These are phyloP conservation scores for Euclidia mi DNA, from an alignment of 2,888 invertebrate genomes.

Conservation along the genomic window DNA sequence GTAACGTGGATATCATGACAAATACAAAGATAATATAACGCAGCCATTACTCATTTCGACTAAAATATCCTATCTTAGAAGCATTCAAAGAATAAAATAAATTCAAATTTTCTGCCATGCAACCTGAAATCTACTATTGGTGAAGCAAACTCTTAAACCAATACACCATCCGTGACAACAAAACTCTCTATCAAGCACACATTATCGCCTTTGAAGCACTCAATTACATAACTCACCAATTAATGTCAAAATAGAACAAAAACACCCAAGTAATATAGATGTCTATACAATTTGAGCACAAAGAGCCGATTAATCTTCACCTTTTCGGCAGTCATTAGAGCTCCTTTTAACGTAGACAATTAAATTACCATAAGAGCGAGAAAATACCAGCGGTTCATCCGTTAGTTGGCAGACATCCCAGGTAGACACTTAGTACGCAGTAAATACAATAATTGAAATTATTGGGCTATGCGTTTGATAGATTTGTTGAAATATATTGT, in stretches of 20 bases:
- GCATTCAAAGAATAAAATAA: too few species aligned
- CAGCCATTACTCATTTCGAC: too few species aligned
- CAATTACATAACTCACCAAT: neutral
- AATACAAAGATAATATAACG: too few species aligned
- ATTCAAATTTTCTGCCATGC: too few species aligned
- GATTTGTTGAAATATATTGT: too few species aligned
- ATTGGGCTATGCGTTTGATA: conserved; percentile 54
- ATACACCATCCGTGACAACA: too few species aligned
- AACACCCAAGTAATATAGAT: conserved; percentile 17
- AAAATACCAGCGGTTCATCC: conserved; percentile 55
- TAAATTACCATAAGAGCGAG: conserved; percentile 60
- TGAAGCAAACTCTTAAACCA: too few species aligned
- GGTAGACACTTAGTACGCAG: conserved; percentile 50
- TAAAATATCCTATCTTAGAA: too few species aligned
- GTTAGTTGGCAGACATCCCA: conserved; percentile 62
- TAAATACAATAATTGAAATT: conserved; percentile 82
- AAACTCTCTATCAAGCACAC: too few species aligned
- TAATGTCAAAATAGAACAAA: conserved; percentile 16
- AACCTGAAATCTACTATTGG: too few species aligned
- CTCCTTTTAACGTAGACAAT: conserved; percentile 54
- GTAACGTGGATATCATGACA: too few species aligned
- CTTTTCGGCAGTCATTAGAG: conserved; percentile 56
- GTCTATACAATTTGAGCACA: conserved; percentile 36
- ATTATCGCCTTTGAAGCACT: too few species aligned
- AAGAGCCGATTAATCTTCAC: conserved; percentile 48